A percentile compares a stretch with the other conserved stretches of the same genome.
These are phyloP conservation scores for Anisognathus igniventris DNA, from an alignment of 2,797 vertebrate species.

Conservation along the genomic window DNA sequence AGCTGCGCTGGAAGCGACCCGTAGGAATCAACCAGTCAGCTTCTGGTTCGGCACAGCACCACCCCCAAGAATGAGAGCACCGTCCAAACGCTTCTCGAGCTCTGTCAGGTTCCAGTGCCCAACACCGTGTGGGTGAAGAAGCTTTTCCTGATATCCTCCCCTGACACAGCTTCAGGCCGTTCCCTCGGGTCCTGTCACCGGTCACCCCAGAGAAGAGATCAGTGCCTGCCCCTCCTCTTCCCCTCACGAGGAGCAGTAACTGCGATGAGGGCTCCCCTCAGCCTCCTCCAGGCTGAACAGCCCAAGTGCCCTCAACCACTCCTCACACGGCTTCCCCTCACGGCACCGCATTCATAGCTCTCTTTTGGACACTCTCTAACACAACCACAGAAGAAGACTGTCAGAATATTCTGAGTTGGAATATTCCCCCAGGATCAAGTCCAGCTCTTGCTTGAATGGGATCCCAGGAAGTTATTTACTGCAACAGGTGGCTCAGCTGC, in stretches of 20 bases:
- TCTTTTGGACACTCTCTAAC: background rate
- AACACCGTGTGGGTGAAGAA: rapidly evolving
- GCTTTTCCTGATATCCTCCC: background rate
- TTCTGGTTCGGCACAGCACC: background rate
- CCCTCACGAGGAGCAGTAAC: rapidly evolving
- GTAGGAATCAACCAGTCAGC: rapidly evolving
- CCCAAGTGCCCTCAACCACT: rapidly evolving
- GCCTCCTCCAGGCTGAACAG: background rate
- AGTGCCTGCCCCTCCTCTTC: rapidly evolving
- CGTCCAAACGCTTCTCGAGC: background rate
- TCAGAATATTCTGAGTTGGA: background rate
- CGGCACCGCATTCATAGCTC: rapidly evolving
- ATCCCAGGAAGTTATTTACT: background rate
- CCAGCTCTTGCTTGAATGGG: background rate
- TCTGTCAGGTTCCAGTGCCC: background rate
- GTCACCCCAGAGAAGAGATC: background rate
- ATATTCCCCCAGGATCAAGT: background rate
- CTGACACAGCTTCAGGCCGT: background rate
- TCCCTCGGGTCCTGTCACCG: background rate
- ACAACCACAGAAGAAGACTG: background rate
- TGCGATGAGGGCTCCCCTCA: background rate
- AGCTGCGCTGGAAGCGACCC: rapidly evolving
- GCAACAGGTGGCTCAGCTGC: rapidly evolving
- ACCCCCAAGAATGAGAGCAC: background rate
- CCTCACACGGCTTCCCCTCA: rapidly evolving